phyloP scores from a whole-genome alignment of 92 coral and sea anemone genomes.

The Galaxea fascicularis region DNA sequence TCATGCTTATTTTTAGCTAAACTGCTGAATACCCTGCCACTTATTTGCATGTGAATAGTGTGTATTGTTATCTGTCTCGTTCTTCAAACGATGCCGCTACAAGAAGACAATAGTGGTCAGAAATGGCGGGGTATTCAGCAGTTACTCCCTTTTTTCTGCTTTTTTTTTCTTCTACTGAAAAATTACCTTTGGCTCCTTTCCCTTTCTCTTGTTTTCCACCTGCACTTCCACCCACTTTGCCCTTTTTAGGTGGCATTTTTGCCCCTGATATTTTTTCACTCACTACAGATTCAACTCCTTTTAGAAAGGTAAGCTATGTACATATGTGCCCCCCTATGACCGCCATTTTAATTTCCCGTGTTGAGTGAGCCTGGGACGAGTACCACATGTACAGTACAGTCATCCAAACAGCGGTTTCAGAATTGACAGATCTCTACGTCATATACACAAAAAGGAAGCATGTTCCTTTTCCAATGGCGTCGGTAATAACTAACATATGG shows the following conservation, averaged over 20 bases:
- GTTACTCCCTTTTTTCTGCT: no score
- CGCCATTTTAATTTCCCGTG: not conserved
- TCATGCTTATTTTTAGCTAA: no score
- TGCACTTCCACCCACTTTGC: constrained; percentile 76
- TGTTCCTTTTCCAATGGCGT: constrained; percentile 18
- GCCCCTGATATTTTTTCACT: not conserved
- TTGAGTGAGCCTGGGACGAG: constrained; percentile 15
- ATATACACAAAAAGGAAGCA: not conserved
- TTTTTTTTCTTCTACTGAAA: no score
- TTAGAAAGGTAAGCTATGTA: no score
- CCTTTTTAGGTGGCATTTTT: constrained; percentile 93
- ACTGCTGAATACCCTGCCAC: no score
- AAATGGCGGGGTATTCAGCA: no score
- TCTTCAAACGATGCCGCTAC: no score
- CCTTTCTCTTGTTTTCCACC: constrained; percentile 80
- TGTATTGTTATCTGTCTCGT: no score
- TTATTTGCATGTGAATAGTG: no score
- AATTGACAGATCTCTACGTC: not conserved
- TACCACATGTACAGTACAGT: not conserved
- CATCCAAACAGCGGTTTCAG: not conserved
- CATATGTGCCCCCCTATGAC: not conserved
- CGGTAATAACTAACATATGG: not conserved
- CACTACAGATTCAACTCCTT: no score
- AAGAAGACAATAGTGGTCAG: no score
- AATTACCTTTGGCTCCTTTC: constrained; percentile 69